These are phyloP conservation scores for Drosophila triauraria DNA, from an alignment of 1,140 invertebrate species.

Conservation along the genomic window DNA sequence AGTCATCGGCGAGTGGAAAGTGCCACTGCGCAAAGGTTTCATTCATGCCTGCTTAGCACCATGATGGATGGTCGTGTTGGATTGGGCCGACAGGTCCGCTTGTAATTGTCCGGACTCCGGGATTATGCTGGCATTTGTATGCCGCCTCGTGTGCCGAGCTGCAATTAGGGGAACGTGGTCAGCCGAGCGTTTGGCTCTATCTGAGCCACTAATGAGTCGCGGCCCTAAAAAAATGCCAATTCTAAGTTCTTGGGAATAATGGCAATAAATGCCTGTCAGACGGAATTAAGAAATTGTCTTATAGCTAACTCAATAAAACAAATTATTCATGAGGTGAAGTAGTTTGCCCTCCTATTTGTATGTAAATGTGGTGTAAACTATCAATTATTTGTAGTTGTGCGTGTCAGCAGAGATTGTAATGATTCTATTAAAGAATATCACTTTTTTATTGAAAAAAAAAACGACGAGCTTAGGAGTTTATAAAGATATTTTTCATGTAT, in stretches of 20 bases:
- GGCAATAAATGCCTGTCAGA: conserved; percentile 6
- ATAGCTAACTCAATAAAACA: conserved; percentile 6
- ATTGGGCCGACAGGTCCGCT: conserved; percentile 28
- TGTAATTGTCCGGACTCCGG: conserved; percentile 25
- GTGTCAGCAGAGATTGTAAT: background rate
- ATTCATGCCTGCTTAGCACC: conserved; percentile 50
- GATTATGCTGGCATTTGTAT: conserved; percentile 53
- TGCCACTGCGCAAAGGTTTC: conserved; percentile 49
- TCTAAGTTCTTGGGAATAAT: conserved; percentile 30
- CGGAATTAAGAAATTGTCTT: conserved; percentile 6
- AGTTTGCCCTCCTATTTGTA: conserved; percentile 1
- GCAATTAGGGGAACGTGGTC: conserved; percentile 55
- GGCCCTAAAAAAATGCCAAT: conserved; percentile 1
- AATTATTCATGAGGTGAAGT: conserved; percentile 12
- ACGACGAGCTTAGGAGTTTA: background rate
- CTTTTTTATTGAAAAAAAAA: background rate
- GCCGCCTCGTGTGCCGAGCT: conserved; percentile 24
- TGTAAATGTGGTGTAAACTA: background rate
- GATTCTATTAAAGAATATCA: background rate
- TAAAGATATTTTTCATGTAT: background rate
- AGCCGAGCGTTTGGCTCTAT: conserved; percentile 25
- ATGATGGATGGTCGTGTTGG: conserved; percentile 39
- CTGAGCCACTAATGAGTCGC: conserved; percentile 15
- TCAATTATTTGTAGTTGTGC: background rate
- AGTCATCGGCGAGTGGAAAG: conserved; percentile 39